These are phyloP conservation scores for Meloe dianella DNA, from an alignment of 2,888 invertebrate species.

Conservation along the genomic window DNA sequence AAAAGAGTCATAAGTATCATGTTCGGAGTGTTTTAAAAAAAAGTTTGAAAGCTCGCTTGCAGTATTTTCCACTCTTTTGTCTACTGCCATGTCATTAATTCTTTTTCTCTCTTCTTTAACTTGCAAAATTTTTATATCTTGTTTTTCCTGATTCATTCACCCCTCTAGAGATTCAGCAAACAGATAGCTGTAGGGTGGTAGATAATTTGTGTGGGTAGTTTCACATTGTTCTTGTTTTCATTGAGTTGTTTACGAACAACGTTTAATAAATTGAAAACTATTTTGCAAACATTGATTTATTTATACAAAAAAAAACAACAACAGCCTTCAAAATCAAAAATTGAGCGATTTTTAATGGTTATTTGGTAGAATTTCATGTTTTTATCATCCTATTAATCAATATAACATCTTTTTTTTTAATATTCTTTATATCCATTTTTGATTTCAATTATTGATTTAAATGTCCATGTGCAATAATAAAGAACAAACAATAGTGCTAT, in stretches of 20 bases:
- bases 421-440: neutral
- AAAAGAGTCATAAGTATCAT: neutral
- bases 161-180: neutral
- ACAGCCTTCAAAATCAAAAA: neutral
- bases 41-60: neutral
- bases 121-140: neutral
- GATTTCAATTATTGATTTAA: neutral
- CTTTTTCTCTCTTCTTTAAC: neutral
- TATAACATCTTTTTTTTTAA: no score
- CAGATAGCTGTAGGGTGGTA: neutral
- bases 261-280: neutral
- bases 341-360: no score
- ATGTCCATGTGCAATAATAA: neutral
- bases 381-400: neutral
- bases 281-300: neutral
- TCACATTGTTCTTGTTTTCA: neutral
- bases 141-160: neutral
- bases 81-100: neutral
- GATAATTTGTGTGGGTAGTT: conserved; percentile 6
- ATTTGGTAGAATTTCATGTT: no score
- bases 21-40: neutral
- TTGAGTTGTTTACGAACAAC: neutral
- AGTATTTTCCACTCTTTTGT: neutral
- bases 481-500: neutral
- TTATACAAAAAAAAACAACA: neutral